phyloP scores from a whole-genome alignment of 2,113 vertebrate genomes.

The Brachypteracias leptosomus region DNA sequence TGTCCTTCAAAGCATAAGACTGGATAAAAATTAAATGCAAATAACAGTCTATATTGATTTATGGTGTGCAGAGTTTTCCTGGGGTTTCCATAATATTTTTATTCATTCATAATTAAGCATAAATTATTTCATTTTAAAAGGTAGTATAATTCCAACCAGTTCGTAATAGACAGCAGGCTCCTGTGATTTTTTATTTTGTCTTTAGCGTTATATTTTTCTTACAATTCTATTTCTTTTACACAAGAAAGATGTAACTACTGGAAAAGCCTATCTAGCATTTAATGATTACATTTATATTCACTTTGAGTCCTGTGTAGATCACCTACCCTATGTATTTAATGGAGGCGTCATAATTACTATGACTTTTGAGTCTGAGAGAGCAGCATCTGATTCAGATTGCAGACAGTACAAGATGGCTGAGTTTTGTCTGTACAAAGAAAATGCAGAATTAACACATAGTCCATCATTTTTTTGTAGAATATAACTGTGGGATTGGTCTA shows the following conservation, averaged over 20 bases:
- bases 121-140: slow-evolving; percentile 70
- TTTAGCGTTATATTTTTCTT: neutral
- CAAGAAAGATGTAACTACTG: neutral
- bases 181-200: neutral
- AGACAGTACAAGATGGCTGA: neutral
- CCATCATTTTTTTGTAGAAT: neutral
- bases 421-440: neutral
- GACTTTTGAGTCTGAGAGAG: neutral
- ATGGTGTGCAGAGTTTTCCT: slow-evolving; percentile 48
- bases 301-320: neutral
- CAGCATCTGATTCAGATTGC: neutral
- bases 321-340: neutral
- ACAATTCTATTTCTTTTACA: neutral
- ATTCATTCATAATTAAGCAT: slow-evolving; percentile 68
- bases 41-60: slow-evolving; percentile 65
- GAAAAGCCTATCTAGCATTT: neutral
- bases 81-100: slow-evolving; percentile 63
- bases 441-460: neutral
- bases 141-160: slow-evolving; percentile 5
- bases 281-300: slow-evolving; percentile 13
- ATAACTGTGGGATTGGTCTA: neutral
- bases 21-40: slow-evolving; percentile 69
- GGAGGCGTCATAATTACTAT: neutral
- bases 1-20: neutral
- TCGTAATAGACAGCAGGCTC: neutral